Percentiles rank a stretch among this genome's conserved stretches.
Conservation (phyloP, 2,797 vertebrate genomes). For the Lacerta agilis region DNA sequence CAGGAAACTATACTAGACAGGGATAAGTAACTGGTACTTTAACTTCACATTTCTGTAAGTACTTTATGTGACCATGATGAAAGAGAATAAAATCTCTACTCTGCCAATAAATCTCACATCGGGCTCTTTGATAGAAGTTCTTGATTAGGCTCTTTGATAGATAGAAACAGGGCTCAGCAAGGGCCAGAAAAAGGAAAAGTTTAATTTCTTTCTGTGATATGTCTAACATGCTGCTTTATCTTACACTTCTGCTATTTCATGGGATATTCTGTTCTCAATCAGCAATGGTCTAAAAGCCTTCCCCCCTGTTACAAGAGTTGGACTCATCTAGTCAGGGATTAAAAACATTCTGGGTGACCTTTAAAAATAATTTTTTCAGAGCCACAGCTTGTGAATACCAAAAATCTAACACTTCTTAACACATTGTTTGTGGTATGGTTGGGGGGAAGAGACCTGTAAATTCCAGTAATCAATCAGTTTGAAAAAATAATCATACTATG, state of each 20-base stretch:
- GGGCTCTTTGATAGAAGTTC: neutral
- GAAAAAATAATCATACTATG: constrained; percentile 19
- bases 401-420: neutral
- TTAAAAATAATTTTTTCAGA: neutral
- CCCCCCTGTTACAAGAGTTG: neutral
- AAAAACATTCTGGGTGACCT: neutral
- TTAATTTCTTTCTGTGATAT: neutral
- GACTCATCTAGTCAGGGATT: neutral
- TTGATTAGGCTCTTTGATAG: neutral
- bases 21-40: neutral
- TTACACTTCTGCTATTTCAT: neutral
- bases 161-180: neutral
- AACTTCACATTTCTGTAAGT: constrained; percentile 4
- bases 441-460: neutral
- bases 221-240: neutral
- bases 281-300: neutral
- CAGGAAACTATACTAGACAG: neutral
- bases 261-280: neutral
- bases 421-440: constrained; percentile 1
- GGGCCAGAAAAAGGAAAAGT: neutral
- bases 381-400: neutral
- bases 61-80: neutral
- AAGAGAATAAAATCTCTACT: neutral
- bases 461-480: constrained; percentile 16
- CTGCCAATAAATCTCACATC: neutral